phyloP scores from a whole-genome alignment of 2,113 vertebrate species.

The Hypocryptadius cinnamomeus region DNA sequence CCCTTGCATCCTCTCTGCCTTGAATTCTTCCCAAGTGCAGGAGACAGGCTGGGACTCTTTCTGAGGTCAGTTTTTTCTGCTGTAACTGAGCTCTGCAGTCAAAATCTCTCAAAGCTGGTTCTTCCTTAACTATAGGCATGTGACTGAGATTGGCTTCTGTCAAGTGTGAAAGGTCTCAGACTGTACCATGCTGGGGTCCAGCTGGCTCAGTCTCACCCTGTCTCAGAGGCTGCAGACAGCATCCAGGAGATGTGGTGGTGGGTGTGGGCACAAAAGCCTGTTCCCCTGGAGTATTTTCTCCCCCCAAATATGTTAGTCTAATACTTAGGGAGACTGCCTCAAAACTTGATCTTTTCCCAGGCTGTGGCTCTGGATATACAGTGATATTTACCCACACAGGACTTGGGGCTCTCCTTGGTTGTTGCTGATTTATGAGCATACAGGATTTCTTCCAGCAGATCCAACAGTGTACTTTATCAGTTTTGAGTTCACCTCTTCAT shows the following conservation, averaged over 20 bases:
- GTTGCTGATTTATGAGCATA: background rate
- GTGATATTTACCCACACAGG: fast-evolving
- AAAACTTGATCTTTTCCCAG: background rate
- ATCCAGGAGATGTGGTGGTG: background rate
- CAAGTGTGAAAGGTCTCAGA: background rate
- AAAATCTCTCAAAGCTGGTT: background rate
- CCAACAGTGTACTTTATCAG: background rate
- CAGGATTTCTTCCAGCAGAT: background rate
- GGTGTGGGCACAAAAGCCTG: background rate
- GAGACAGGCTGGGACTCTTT: background rate
- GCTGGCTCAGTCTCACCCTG: background rate
- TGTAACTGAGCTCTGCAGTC: background rate
- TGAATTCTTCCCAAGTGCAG: background rate
- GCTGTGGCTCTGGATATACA: background rate
- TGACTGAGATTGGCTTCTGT: background rate
- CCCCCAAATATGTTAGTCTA: background rate
- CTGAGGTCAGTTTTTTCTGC: background rate
- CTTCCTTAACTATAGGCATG: background rate
- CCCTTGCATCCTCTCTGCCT: background rate
- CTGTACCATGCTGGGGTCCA: background rate
- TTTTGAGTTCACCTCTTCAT: background rate
- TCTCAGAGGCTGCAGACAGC: background rate
- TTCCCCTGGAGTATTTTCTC: background rate
- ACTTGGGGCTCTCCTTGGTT: background rate
- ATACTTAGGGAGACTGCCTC: background rate